Conservation (phyloP, 92 coral and sea anemone genomes). For the Palythoa heliodiscus region DNA sequence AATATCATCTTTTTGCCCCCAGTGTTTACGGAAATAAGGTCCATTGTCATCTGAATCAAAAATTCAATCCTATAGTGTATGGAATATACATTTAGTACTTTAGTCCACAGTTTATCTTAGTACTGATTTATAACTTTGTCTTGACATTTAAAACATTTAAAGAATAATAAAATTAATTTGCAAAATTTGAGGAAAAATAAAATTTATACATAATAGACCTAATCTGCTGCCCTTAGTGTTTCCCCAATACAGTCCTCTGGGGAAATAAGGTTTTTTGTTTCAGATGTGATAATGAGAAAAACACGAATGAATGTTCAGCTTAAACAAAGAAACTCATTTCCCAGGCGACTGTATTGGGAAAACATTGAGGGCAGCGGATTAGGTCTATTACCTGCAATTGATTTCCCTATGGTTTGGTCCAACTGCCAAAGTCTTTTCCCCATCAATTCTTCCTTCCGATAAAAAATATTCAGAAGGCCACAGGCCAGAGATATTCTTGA, state of each 20-base stretch:
- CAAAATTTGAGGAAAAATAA: neutral
- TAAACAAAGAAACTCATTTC: too few species aligned
- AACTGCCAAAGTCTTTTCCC: slow-evolving; percentile 23
- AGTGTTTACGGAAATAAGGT: neutral
- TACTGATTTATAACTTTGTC: neutral
- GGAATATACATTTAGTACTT: neutral
- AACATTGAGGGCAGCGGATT: neutral
- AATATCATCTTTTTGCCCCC: too few species aligned
- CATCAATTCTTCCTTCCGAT: neutral
- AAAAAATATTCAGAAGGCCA: slow-evolving; percentile 2
- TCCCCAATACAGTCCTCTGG: too few species aligned
- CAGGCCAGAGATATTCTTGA: slow-evolving; percentile 13
- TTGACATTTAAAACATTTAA: neutral
- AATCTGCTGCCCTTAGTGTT: too few species aligned
- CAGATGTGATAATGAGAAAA: too few species aligned
- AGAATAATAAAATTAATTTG: neutral
- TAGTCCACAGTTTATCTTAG: neutral
- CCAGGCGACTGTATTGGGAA: too few species aligned
- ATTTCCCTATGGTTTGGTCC: neutral
- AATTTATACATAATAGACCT: too few species aligned
- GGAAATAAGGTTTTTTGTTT: too few species aligned
- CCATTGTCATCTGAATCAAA: neutral
- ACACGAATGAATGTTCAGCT: too few species aligned
- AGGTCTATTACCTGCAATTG: slow-evolving; percentile 35
- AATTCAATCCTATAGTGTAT: neutral